Evolutionary conservation across 1,140 invertebrate species (phyloP).

Genomic region (Dreissena polymorpha): DNA sequence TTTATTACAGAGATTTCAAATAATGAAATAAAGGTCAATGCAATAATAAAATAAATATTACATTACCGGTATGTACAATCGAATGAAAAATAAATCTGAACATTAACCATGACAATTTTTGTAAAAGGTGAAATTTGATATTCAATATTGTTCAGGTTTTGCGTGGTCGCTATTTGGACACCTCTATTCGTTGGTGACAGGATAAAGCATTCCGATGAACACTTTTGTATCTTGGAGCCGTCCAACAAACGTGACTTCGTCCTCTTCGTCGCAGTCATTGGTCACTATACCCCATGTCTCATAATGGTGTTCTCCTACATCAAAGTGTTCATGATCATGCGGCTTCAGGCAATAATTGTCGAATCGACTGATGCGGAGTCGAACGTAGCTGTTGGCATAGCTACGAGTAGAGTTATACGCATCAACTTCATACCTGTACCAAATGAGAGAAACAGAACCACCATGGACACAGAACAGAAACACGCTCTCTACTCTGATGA

Average conservation of each 20-base stretch:
- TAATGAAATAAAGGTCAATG: too few species aligned
- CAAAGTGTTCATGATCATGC: constrained; percentile 49
- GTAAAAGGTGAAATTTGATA: too few species aligned
- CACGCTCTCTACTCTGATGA: not conserved
- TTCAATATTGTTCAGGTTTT: constrained; percentile 6
- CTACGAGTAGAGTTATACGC: not conserved
- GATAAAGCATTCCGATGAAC: constrained; percentile 38
- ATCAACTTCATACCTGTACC: not conserved
- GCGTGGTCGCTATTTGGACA: constrained; percentile 52
- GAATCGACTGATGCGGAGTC: not conserved
- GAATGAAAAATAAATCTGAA: too few species aligned
- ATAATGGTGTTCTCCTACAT: constrained; percentile 53
- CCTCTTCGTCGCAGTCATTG: constrained; percentile 52
- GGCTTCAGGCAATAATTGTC: constrained; percentile 17
- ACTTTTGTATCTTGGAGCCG: constrained; percentile 57
- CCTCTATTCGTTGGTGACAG: constrained; percentile 54
- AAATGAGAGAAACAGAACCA: not conserved
- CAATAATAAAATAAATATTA: too few species aligned
- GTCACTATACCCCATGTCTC: constrained; percentile 51
- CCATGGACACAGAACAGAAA: not conserved
- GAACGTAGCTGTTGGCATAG: not conserved
- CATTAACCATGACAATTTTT: too few species aligned
- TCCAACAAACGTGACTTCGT: constrained; percentile 53
- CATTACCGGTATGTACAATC: too few species aligned
- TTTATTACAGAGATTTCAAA: too few species aligned